Evolutionary conservation across 2,113 vertebrate genomes (phyloP).

Genomic region (Anser brachyrhynchus): DNA sequence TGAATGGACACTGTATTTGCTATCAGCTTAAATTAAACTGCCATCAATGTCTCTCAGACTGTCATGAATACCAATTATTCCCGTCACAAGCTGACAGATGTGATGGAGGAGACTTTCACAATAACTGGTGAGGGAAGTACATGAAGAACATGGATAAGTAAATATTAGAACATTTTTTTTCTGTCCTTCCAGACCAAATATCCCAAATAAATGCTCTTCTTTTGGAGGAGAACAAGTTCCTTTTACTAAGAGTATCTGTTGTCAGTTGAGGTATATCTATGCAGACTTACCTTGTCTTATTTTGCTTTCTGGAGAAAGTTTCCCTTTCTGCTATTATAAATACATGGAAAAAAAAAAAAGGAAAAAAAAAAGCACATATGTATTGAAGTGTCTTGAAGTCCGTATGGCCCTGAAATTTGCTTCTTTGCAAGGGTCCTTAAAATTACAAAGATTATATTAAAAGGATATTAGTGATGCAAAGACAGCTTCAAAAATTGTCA

Average conservation of each 20-base stretch:
- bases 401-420: not conserved
- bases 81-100: slow-evolving; percentile 84
- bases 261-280: not conserved
- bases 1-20: not conserved
- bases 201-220: not conserved
- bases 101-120: slow-evolving; percentile 84
- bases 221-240: too few species aligned
- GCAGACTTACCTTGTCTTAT: not conserved
- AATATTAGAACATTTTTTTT: not conserved
- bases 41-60: slow-evolving; percentile 72
- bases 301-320: not conserved
- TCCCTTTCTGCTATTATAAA: not conserved
- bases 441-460: not conserved
- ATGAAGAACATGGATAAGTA: slow-evolving; percentile 80
- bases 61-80: slow-evolving; percentile 87
- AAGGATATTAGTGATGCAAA: not conserved
- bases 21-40: not conserved
- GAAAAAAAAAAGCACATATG: not conserved
- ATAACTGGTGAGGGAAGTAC: slow-evolving; percentile 78
- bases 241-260: not conserved
- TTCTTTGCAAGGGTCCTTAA: not conserved
- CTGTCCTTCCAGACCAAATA: not conserved
- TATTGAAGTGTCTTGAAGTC: not conserved
- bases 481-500: not conserved
- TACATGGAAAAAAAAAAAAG: not conserved